A percentile compares a stretch with the other conserved stretches of the same genome.
Evolutionary conservation across 2,113 vertebrate genomes (phyloP).

Genomic region (Zapus hudsonius): DNA sequence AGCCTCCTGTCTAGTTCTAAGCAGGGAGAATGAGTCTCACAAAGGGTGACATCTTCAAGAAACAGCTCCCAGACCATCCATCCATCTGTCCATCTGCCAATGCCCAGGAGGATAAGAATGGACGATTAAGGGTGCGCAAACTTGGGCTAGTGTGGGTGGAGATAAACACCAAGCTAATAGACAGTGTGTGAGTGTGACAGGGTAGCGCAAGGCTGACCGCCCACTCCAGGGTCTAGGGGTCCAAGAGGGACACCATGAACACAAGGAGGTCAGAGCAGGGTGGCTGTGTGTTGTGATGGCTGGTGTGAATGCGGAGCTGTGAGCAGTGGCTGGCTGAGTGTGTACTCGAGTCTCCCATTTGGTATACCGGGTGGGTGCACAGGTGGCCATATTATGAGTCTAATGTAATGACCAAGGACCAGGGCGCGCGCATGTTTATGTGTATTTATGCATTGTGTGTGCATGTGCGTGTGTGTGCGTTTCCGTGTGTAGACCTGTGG

Average conservation of each 20-base stretch:
- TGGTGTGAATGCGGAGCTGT: conserved; percentile 28
- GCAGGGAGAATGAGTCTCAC: not conserved
- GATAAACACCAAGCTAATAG: not conserved
- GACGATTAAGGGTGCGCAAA: not conserved
- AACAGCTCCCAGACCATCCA: not conserved
- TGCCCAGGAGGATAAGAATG: not conserved
- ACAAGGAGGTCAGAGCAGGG: not conserved
- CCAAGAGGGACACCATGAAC: not conserved
- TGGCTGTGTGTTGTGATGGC: not conserved
- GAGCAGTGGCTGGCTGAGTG: conserved; percentile 18
- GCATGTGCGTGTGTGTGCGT: not conserved
- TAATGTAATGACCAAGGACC: conserved; percentile 55
- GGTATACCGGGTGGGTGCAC: conserved; percentile 27
- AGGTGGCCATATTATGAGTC: conserved; percentile 54
- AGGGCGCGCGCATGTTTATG: not conserved
- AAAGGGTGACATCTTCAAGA: conserved; percentile 19
- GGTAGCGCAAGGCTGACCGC: not conserved
- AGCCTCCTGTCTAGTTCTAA: not conserved
- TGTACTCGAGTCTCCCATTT: not conserved
- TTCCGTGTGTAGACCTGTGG: conserved; percentile 11
- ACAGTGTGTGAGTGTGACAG: not conserved
- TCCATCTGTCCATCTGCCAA: not conserved
- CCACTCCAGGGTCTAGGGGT: not conserved
- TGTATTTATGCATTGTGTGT: not conserved
- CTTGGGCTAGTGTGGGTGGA: not conserved